phyloP scores from a whole-genome alignment of 1,140 invertebrate genomes.

The Drosophila nasuta region DNA sequence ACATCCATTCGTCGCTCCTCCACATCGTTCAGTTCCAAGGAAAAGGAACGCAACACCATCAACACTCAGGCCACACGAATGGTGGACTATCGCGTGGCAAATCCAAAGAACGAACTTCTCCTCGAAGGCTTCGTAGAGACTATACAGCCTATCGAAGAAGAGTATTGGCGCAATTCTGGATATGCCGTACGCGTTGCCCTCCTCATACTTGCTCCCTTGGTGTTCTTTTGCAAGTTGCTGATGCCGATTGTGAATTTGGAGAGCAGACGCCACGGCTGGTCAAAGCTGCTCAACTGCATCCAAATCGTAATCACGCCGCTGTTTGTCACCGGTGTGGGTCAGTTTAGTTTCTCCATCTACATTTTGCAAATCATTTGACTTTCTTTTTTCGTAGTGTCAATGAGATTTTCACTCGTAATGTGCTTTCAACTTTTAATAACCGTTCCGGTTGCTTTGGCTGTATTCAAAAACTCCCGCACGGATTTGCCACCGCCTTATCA shows the following conservation, averaged over 20 bases:
- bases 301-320: constrained; percentile 16
- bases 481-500: constrained; percentile 59
- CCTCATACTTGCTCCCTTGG: neutral
- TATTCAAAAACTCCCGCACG: constrained; percentile 43
- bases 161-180: neutral
- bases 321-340: constrained; percentile 1
- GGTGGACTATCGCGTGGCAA: neutral
- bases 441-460: constrained; percentile 29
- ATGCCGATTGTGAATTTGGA: constrained; percentile 16
- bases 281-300: constrained; percentile 19
- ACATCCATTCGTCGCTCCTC: neutral
- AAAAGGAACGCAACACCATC: neutral
- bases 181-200: neutral
- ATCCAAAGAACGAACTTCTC: constrained; percentile 1
- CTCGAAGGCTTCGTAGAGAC: constrained; percentile 5
- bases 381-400: neutral
- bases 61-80: neutral
- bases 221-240: constrained; percentile 4
- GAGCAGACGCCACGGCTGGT: constrained; percentile 9
- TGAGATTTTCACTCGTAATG: neutral
- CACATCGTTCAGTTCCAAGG: neutral
- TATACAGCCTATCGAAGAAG: constrained; percentile 11
- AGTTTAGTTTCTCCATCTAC: neutral
- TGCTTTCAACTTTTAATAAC: constrained; percentile 6
- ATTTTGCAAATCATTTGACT: neutral